Percentiles rank a stretch among this genome's conserved stretches.
These are phyloP conservation scores for Oxyteleia sp. DNA, from an alignment of 2,888 invertebrate species.

Conservation along the genomic window DNA sequence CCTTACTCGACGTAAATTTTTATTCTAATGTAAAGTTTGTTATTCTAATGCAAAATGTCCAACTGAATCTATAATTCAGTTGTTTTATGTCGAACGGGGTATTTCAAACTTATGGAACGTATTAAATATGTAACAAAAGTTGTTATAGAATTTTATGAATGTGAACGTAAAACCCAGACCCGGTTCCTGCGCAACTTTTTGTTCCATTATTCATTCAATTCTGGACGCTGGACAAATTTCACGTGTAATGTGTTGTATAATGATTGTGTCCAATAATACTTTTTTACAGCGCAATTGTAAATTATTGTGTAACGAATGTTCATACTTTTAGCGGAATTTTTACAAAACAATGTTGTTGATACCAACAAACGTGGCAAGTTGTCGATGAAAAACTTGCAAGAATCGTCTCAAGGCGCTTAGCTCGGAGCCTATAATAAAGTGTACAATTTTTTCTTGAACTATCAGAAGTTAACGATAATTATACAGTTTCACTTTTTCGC, in stretches of 20 bases:
- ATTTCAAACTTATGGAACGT: constrained; percentile 26
- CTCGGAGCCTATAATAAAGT: too few species aligned
- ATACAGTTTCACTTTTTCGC: constrained; percentile 12
- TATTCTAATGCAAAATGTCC: constrained; percentile 1
- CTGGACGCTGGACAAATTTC: constrained; percentile 67
- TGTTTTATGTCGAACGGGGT: constrained; percentile 9
- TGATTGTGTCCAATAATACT: constrained; percentile 35
- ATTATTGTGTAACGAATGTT: constrained; percentile 67
- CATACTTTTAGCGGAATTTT: constrained; percentile 54
- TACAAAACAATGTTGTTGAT: constrained; percentile 27
- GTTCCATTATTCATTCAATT: constrained; percentile 69
- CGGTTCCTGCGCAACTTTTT: constrained; percentile 52
- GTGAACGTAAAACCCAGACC: constrained; percentile 30
- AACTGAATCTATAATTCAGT: constrained; percentile 33
- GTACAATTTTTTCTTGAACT: not conserved
- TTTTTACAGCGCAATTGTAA: constrained; percentile 61
- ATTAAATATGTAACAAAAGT: constrained; percentile 55
- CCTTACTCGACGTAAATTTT: too few species aligned
- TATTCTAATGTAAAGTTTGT: not conserved
- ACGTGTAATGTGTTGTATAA: constrained; percentile 70
- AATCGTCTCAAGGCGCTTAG: not conserved
- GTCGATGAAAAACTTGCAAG: constrained; percentile 14
- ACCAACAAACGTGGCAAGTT: not conserved
- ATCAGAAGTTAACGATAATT: not conserved
- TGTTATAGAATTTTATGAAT: constrained; percentile 65